Evolutionary conservation across 1,140 invertebrate species (phyloP).

Genomic region (Papilio dardanus): DNA sequence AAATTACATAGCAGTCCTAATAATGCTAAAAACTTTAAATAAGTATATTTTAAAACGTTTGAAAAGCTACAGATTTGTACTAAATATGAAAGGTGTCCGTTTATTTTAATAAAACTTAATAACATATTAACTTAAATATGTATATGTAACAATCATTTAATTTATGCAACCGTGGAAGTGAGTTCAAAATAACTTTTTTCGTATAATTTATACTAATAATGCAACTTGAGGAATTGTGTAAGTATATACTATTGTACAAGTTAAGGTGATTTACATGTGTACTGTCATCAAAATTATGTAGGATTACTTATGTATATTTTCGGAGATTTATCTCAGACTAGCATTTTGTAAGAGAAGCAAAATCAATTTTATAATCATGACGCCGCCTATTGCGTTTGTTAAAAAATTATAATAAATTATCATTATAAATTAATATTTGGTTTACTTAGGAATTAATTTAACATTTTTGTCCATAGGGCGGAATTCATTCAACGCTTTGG

Average conservation of each 20-base stretch:
- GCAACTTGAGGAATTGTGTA: constrained; percentile 39
- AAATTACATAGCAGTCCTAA: too few species aligned
- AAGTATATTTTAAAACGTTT: too few species aligned
- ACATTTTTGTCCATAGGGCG: constrained; percentile 83
- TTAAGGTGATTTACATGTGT: too few species aligned
- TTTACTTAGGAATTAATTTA: background rate
- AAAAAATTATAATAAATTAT: background rate
- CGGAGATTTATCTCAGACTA: too few species aligned
- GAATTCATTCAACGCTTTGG: constrained; percentile 93
- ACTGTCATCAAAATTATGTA: too few species aligned
- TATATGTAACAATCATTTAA: background rate
- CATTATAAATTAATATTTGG: background rate
- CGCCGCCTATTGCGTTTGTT: too few species aligned
- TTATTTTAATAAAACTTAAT: background rate
- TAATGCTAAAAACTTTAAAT: too few species aligned
- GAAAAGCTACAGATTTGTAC: too few species aligned
- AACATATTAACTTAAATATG: background rate
- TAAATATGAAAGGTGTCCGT: too few species aligned
- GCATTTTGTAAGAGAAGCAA: too few species aligned
- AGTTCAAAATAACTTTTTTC: background rate
- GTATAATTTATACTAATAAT: background rate
- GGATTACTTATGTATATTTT: too few species aligned
- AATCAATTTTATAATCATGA: too few species aligned
- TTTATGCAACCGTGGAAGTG: background rate
- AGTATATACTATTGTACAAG: constrained; percentile 39